Conservation (phyloP, 2,888 invertebrate genomes). For the Plebejus anna region DNA sequence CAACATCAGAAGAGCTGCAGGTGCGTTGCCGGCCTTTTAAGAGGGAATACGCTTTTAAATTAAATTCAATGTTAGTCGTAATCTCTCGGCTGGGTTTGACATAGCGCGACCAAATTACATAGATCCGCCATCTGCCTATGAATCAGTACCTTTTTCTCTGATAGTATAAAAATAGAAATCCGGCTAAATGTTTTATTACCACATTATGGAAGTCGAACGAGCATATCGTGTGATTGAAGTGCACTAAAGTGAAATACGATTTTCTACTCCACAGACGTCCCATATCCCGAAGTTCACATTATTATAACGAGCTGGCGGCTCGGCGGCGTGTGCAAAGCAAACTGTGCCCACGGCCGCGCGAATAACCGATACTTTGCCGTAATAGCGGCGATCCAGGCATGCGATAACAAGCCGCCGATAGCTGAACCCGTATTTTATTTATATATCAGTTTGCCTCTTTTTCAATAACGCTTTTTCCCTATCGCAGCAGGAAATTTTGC, state of each 20-base stretch:
- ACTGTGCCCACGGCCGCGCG: conserved; percentile 71
- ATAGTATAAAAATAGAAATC: background rate
- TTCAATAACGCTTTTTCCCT: conserved; percentile 77
- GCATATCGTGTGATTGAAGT: conserved; percentile 17
- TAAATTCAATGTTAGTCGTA: no score
- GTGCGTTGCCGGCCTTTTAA: no score
- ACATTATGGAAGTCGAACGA: conserved; percentile 5
- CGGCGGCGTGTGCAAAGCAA: conserved; percentile 68
- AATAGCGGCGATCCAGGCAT: conserved; percentile 75
- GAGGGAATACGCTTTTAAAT: no score
- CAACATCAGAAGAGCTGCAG: no score
- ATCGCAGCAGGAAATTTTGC: conserved; percentile 71
- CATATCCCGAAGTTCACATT: conserved; percentile 78
- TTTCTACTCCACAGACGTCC: conserved; percentile 68
- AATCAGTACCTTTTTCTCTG: background rate
- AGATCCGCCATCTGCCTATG: no score
- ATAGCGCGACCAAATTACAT: no score
- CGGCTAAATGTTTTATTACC: background rate
- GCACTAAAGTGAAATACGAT: conserved; percentile 36
- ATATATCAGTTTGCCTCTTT: conserved; percentile 76
- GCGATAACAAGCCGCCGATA: conserved; percentile 80
- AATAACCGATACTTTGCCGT: conserved; percentile 75
- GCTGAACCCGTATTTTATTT: conserved; percentile 80
- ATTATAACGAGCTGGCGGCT: conserved; percentile 76
- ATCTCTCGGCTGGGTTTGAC: no score